Evolutionary conservation across 1,140 invertebrate species (phyloP).

Genomic region (Drosophila melanogaster): Release_6_plus_ISO1_MT NC_004354.4:5529501-5530000

Average conservation of each 20-base stretch:
- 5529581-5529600: conserved; percentile 56
- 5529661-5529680: conserved; percentile 75
- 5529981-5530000: conserved; percentile 80
- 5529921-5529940: conserved; percentile 57
- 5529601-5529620: conserved; percentile 59
- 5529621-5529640: conserved; percentile 78
- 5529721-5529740: conserved; percentile 58
- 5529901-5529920: conserved; percentile 49
- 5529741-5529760: not conserved
- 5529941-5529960: conserved; percentile 50
- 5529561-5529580: conserved; percentile 30
- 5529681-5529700: conserved; percentile 78
- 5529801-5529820: conserved; percentile 25
- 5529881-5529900: conserved; percentile 63
- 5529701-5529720: conserved; percentile 75
- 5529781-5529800: conserved; percentile 28
- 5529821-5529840: conserved; percentile 70
- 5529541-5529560: conserved; percentile 42
- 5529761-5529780: conserved; percentile 5
- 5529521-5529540: conserved; percentile 61
- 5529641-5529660: conserved; percentile 81
- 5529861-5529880: conserved; percentile 69
- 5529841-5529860: conserved; percentile 75
- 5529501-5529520: conserved; percentile 83
- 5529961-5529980: conserved; percentile 69